phyloP scores from a whole-genome alignment of 2,888 invertebrate genomes.

The Euzetes globulus region DNA sequence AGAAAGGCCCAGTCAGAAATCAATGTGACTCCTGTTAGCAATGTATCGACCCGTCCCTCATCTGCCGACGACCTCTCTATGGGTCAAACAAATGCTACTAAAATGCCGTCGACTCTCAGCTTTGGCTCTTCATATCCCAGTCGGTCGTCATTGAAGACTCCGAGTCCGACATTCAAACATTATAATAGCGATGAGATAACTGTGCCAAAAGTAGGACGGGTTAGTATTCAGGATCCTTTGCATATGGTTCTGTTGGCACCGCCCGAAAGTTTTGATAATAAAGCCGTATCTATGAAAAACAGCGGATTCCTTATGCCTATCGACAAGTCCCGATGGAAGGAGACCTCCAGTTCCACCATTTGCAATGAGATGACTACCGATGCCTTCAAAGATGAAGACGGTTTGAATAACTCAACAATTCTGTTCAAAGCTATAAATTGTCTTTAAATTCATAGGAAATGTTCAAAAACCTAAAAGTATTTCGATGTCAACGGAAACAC shows the following conservation, averaged over 20 bases:
- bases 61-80: constrained; percentile 35
- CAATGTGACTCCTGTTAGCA: constrained; percentile 16
- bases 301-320: constrained; percentile 8
- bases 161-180: constrained; percentile 11
- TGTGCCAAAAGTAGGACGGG: constrained; percentile 16
- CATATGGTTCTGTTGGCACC: constrained; percentile 16
- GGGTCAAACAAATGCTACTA: background rate
- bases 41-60: constrained; percentile 30
- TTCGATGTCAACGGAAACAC: constrained; percentile 34
- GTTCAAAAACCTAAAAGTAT: constrained; percentile 23
- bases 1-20: constrained; percentile 32
- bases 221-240: constrained; percentile 18
- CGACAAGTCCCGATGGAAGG: constrained; percentile 33
- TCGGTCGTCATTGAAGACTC: constrained; percentile 10
- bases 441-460: background rate
- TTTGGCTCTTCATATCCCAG: background rate
- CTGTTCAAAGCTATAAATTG: background rate
- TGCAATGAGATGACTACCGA: constrained; percentile 36
- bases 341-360: constrained; percentile 36
- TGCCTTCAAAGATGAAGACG: constrained; percentile 31
- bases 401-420: background rate
- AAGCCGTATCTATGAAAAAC: background rate
- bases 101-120: background rate
- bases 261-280: background rate
- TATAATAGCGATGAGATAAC: constrained; percentile 9